These are phyloP conservation scores for Hoplostethus atlanticus DNA, from an alignment of 2,797 vertebrate species.

Conservation along the genomic window DNA sequence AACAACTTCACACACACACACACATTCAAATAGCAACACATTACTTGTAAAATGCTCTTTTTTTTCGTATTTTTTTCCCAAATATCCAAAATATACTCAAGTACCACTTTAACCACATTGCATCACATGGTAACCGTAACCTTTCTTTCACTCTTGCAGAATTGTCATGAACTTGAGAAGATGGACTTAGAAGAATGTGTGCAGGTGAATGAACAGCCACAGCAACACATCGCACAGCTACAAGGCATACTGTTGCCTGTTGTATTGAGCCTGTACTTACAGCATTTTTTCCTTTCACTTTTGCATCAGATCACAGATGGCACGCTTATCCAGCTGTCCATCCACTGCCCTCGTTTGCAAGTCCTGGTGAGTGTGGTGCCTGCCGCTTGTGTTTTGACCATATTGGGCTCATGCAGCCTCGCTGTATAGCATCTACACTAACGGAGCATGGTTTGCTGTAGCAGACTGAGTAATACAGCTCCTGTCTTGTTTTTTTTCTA, in stretches of 20 bases:
- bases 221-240: not conserved
- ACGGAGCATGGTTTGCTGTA: not conserved
- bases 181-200: slow-evolving; percentile 99
- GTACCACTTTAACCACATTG: not conserved
- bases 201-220: slow-evolving; percentile 88
- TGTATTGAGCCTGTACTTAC: not conserved
- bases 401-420: slow-evolving; percentile 1
- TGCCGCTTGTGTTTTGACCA: not conserved
- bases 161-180: slow-evolving; percentile 98
- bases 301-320: slow-evolving; percentile 93
- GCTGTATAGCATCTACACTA: not conserved
- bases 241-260: not conserved
- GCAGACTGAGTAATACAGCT: slow-evolving; percentile 23
- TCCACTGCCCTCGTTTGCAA: slow-evolving; percentile 97
- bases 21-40: no score
- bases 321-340: slow-evolving; percentile 96
- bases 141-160: slow-evolving; percentile 79
- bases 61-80: not conserved
- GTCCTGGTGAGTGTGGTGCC: slow-evolving; percentile 90
- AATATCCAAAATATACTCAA: not conserved
- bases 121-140: not conserved
- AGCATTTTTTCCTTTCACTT: slow-evolving; percentile 26
- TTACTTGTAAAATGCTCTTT: not conserved
- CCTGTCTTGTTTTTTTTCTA: not conserved
- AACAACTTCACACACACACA: not conserved